phyloP scores from a whole-genome alignment of 2,888 invertebrate species.

The Dynastes hyllus region DNA sequence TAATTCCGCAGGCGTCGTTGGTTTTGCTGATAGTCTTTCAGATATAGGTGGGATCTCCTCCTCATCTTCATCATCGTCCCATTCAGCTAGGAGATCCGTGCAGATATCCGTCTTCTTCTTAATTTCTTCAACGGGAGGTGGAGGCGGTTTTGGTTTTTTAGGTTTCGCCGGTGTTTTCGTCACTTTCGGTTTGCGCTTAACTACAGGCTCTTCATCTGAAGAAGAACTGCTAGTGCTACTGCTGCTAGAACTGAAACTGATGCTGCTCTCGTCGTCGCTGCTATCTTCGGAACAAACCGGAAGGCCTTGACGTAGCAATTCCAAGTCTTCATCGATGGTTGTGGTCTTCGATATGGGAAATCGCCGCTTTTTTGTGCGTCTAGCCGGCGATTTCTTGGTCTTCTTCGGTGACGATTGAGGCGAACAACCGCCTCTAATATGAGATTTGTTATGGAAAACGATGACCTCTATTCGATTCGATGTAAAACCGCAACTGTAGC shows the following conservation, averaged over 20 bases:
- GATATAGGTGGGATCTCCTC: slow-evolving; percentile 33
- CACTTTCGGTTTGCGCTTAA: slow-evolving; percentile 61
- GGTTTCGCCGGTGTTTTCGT: slow-evolving; percentile 29
- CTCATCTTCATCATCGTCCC: slow-evolving; percentile 78
- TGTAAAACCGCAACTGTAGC: slow-evolving; percentile 71
- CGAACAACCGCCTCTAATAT: slow-evolving; percentile 72
- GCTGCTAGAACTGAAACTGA: slow-evolving; percentile 7
- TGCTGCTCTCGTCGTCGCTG: slow-evolving; percentile 51
- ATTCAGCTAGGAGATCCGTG: slow-evolving; percentile 83
- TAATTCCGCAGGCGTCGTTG: slow-evolving; percentile 44
- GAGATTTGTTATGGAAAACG: slow-evolving; percentile 82
- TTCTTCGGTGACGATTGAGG: slow-evolving; percentile 57
- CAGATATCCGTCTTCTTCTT: slow-evolving; percentile 74
- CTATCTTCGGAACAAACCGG: slow-evolving; percentile 55
- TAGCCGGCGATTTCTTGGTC: slow-evolving; percentile 59
- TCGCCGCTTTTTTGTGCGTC: slow-evolving; percentile 54
- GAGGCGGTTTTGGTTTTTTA: slow-evolving; percentile 27
- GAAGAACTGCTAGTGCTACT: slow-evolving; percentile 1
- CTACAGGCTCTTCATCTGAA: slow-evolving; percentile 61
- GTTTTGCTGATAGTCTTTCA: slow-evolving; percentile 65
- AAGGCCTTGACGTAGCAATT: slow-evolving; percentile 60
- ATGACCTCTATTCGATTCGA: slow-evolving; percentile 83
- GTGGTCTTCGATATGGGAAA: slow-evolving; percentile 58
- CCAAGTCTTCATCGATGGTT: slow-evolving; percentile 62
- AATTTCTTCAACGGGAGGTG: slow-evolving; percentile 30